Conservation (phyloP, 2,113 vertebrate genomes). For the Colinus virginianus region DNA sequence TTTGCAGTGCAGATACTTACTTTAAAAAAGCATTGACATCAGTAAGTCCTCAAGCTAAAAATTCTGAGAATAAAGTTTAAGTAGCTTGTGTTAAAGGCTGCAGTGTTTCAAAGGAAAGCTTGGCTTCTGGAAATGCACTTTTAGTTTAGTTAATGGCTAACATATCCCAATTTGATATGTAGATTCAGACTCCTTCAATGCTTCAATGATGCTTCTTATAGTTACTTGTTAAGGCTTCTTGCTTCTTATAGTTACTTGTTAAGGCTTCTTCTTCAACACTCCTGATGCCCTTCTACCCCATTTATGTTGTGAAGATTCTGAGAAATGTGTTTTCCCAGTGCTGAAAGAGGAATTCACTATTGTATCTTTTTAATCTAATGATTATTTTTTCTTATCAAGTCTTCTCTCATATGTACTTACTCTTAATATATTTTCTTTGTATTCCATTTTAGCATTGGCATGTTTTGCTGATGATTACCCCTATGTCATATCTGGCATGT, state of each 20-base stretch:
- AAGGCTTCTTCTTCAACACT: background rate
- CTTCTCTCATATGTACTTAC: background rate
- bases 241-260: background rate
- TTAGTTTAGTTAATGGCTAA: background rate
- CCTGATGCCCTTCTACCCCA: background rate
- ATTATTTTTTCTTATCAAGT: background rate
- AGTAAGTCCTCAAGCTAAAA: conserved; percentile 9
- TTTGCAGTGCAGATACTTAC: background rate
- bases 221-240: background rate
- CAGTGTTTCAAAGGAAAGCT: background rate
- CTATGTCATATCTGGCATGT: background rate
- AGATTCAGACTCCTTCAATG: background rate
- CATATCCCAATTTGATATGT: background rate
- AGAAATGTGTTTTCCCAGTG: background rate
- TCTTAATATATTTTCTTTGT: background rate
- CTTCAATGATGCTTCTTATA: background rate
- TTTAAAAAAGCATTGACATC: conserved; percentile 32
- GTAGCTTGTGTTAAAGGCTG: background rate
- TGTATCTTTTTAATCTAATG: background rate
- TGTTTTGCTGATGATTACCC: background rate
- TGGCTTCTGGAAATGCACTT: background rate
- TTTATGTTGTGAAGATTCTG: background rate
- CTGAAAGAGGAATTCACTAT: background rate
- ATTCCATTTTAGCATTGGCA: background rate
- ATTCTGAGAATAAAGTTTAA: conserved; percentile 14